Conservation (phyloP, 1,140 invertebrate species). For the Pollicipes pollicipes region DNA sequence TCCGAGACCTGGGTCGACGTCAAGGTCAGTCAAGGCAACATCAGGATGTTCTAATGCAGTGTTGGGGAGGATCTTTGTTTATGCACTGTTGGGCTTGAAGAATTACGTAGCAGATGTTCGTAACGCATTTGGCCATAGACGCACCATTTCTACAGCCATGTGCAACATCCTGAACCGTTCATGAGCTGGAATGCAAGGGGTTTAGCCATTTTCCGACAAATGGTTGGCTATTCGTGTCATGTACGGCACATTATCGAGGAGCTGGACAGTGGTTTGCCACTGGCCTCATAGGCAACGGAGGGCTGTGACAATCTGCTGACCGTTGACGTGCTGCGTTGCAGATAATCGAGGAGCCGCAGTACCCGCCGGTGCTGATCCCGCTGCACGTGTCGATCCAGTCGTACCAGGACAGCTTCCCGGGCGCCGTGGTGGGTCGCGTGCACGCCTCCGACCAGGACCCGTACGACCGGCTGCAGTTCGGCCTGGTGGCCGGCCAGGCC, state of each 20-base stretch:
- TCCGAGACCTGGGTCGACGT: constrained; percentile 73
- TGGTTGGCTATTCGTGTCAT: too few relatives aligned
- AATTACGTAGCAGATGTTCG: background rate
- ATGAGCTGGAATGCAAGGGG: too few relatives aligned
- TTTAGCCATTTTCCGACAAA: too few relatives aligned
- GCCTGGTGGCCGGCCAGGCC: constrained; percentile 33
- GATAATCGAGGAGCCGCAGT: constrained; percentile 41
- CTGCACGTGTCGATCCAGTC: constrained; percentile 73
- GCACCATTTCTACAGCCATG: too few relatives aligned
- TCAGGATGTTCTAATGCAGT: background rate
- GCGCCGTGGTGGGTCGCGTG: constrained; percentile 73
- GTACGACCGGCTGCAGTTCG: constrained; percentile 71
- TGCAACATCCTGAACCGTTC: too few relatives aligned
- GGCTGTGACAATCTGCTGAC: too few relatives aligned
- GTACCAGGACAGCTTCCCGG: constrained; percentile 74
- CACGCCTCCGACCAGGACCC: constrained; percentile 78
- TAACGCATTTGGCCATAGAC: too few relatives aligned
- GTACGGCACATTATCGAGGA: too few relatives aligned
- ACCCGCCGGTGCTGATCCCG: constrained; percentile 74
- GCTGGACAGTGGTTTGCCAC: too few relatives aligned
- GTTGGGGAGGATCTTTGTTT: background rate
- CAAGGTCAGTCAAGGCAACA: constrained; percentile 28
- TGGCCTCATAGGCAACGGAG: too few relatives aligned
- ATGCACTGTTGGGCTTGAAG: background rate
- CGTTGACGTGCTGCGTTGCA: too few relatives aligned